Conservation (phyloP, 2,113 vertebrate species). For the Seriola quinqueradiata region DNA sequence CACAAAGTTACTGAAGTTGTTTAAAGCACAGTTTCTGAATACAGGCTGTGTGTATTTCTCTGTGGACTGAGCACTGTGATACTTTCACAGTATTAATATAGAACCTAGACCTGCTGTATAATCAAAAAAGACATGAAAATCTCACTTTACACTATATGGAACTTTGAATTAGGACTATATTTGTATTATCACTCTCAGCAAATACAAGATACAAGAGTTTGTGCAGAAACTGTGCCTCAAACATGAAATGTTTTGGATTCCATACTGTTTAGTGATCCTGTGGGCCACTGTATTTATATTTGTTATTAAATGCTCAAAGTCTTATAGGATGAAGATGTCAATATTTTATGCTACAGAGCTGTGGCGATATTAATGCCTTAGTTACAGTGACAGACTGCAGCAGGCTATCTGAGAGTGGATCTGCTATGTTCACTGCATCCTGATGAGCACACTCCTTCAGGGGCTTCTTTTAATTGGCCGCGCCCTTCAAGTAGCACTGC, state of each 20-base stretch:
- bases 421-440: conserved; percentile 69
- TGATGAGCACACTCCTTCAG: conserved; percentile 69
- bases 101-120: too few species aligned
- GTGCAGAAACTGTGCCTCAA: not conserved
- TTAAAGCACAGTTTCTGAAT: too few species aligned
- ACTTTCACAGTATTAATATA: too few species aligned
- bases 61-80: too few species aligned
- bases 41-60: too few species aligned
- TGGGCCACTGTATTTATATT: conserved; percentile 17
- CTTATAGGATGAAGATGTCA: conserved; percentile 56
- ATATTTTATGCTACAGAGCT: conserved; percentile 19
- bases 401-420: conserved; percentile 61
- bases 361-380: conserved; percentile 31
- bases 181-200: not conserved
- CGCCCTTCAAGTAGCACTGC: conserved; percentile 59
- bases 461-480: conserved; percentile 76
- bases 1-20: too few species aligned
- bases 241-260: not conserved
- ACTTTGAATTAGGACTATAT: not conserved
- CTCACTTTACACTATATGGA: too few species aligned
- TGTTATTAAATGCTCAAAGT: not conserved
- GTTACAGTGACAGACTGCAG: conserved; percentile 62
- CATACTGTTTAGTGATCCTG: not conserved
- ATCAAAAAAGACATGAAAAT: too few species aligned
- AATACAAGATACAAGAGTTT: not conserved